Evolutionary conservation across 2,888 invertebrate species (phyloP).

Genomic region (Scrobipalpa atriplicella): DNA sequence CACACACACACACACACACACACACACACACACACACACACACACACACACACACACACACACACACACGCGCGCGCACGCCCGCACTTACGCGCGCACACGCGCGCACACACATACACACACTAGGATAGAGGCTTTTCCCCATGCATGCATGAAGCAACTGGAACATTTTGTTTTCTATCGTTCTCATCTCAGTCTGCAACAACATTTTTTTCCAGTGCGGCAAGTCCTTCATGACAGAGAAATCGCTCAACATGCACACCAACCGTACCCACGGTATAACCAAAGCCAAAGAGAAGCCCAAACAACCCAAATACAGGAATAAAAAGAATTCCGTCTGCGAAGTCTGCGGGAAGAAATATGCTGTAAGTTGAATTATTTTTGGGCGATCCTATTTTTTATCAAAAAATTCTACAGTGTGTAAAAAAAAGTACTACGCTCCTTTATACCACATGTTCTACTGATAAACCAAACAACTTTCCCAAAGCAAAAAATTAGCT

Average conservation of each 20-base stretch:
- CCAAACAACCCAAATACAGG: background rate
- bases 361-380: constrained; percentile 61
- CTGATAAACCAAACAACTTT: no score
- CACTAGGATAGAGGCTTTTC: background rate
- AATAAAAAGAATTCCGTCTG: constrained; percentile 45
- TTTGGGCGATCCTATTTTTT: no score
- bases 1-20: background rate
- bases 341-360: constrained; percentile 62
- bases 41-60: constrained; percentile 2
- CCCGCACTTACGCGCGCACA: background rate
- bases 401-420: no score
- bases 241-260: constrained; percentile 5
- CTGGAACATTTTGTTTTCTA: no score
- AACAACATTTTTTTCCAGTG: constrained; percentile 21
- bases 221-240: constrained; percentile 20
- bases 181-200: no score
- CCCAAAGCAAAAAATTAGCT: no score
- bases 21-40: background rate
- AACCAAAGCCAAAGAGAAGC: background rate
- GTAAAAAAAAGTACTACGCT: no score
- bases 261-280: constrained; percentile 4
- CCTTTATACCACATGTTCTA: no score
- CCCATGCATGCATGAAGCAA: background rate
- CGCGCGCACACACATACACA: background rate
- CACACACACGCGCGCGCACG: background rate